Evolutionary conservation across 2,888 invertebrate genomes (phyloP).

Genomic region (Anodontia alba): DNA sequence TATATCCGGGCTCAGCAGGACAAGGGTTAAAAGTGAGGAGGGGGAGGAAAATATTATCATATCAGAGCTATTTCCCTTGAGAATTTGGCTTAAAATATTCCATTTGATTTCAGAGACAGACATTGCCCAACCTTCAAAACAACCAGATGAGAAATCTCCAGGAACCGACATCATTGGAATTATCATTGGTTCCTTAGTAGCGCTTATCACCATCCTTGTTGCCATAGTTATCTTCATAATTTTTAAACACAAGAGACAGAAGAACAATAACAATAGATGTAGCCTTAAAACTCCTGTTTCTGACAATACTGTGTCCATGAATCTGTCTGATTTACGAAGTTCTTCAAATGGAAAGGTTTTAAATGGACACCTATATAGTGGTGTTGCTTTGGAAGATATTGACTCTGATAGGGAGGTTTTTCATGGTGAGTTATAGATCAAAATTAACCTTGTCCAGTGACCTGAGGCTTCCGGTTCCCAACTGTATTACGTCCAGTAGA

Average conservation of each 20-base stretch:
- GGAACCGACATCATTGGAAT: constrained; percentile 79
- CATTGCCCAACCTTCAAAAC: background rate
- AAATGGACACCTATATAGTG: constrained; percentile 85
- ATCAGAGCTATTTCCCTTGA: too few relatives aligned
- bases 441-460: too few relatives aligned
- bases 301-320: constrained; percentile 87
- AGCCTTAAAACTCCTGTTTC: constrained; percentile 76
- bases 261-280: constrained; percentile 79
- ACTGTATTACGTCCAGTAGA: too few relatives aligned
- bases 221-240: constrained; percentile 90
- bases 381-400: constrained; percentile 83
- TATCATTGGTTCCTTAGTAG: constrained; percentile 87
- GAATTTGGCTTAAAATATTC: too few relatives aligned
- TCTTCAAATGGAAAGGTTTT: constrained; percentile 79
- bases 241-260: constrained; percentile 75
- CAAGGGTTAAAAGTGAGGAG: too few relatives aligned
- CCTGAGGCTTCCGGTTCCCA: too few relatives aligned
- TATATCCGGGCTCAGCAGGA: too few relatives aligned
- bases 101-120: background rate
- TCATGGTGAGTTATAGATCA: constrained; percentile 56
- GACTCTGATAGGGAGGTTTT: constrained; percentile 81
- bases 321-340: constrained; percentile 87
- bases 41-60: too few relatives aligned
- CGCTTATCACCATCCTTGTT: constrained; percentile 88
- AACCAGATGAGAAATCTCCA: constrained; percentile 46